Conservation (phyloP, 23 tunicate species). For the Ciona savignyi region DNA sequence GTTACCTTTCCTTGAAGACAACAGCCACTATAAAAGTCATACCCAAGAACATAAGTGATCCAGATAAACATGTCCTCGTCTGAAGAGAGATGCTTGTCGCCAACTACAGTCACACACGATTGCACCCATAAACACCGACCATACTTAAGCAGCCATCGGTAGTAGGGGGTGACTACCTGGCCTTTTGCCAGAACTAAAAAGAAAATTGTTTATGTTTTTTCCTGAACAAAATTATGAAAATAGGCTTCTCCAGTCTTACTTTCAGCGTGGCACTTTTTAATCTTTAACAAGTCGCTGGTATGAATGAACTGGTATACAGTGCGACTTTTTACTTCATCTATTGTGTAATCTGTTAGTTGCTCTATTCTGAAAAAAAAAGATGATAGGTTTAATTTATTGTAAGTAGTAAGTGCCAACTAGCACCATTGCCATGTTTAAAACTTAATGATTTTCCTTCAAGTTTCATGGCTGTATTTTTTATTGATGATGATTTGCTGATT, state of each 20-base stretch:
- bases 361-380: slow-evolving; percentile 19
- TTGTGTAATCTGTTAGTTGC: slow-evolving; percentile 22
- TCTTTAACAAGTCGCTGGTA: slow-evolving; percentile 41
- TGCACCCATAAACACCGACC: slow-evolving; percentile 63
- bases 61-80: slow-evolving; percentile 54
- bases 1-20: no score
- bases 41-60: slow-evolving; percentile 53
- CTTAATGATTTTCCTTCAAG: no score
- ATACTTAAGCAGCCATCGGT: slow-evolving; percentile 59
- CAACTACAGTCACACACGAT: slow-evolving; percentile 32
- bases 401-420: no score
- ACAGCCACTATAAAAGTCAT: slow-evolving; percentile 1
- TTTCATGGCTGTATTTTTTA: no score
- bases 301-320: slow-evolving; percentile 61
- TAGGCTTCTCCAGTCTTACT: slow-evolving; percentile 18
- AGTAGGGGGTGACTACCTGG: slow-evolving; percentile 48
- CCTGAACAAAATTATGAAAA: background rate
- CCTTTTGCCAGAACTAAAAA: slow-evolving; percentile 50
- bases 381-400: no score
- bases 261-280: slow-evolving; percentile 42
- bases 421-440: no score
- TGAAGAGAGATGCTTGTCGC: slow-evolving; percentile 25
- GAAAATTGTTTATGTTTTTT: background rate
- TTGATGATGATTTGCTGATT: no score
- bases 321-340: slow-evolving; percentile 38